Percentiles rank a stretch among this genome's conserved stretches.
These are phyloP conservation scores for Tillus elongatus DNA, from an alignment of 2,888 invertebrate species.

Conservation along the genomic window DNA sequence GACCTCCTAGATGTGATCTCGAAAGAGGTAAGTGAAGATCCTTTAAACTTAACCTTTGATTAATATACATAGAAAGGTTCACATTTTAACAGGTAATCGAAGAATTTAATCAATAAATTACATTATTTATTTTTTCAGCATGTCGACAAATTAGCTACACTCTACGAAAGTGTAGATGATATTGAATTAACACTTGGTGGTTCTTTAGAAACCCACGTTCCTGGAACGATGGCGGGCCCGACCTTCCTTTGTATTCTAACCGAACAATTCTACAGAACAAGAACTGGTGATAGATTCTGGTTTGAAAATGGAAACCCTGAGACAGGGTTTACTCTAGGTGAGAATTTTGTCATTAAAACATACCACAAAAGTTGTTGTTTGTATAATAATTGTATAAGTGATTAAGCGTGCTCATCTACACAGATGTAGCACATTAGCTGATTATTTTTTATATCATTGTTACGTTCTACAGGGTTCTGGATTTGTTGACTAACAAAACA, in stretches of 20 bases:
- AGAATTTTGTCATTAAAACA: constrained; percentile 9
- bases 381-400: too few relatives aligned
- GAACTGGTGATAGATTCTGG: constrained; percentile 81
- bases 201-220: constrained; percentile 66
- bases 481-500: too few relatives aligned
- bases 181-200: constrained; percentile 82
- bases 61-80: constrained; percentile 1
- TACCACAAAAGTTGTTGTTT: too few relatives aligned
- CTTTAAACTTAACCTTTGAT: neutral
- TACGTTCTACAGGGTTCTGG: too few relatives aligned
- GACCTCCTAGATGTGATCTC: constrained; percentile 63
- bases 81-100: neutral
- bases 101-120: neutral
- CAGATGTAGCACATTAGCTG: too few relatives aligned
- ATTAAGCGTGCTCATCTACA: too few relatives aligned
- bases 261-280: constrained; percentile 78
- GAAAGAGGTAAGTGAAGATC: constrained; percentile 44
- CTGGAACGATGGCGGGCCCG: constrained; percentile 72
- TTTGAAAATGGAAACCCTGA: constrained; percentile 59
- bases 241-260: constrained; percentile 82
- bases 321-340: constrained; percentile 57
- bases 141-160: constrained; percentile 51
- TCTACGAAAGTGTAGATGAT: constrained; percentile 68
- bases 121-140: constrained; percentile 44
- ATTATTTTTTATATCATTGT: too few relatives aligned